Conservation (phyloP, 2,888 invertebrate species). For the Cordilura impudica region DNA sequence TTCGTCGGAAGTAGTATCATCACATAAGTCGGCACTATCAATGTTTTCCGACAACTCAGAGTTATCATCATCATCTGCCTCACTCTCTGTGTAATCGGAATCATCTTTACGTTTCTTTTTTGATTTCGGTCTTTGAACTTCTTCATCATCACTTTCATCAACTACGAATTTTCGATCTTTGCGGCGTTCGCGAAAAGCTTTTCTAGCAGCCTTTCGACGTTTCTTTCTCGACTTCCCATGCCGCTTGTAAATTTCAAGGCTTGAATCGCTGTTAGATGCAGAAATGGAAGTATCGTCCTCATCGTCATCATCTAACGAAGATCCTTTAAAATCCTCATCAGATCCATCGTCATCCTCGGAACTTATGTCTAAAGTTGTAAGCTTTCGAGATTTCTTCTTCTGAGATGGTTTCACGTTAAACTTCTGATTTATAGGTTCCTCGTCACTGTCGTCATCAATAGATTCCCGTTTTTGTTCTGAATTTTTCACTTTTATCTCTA, state of each 20-base stretch:
- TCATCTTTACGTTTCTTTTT: conserved; percentile 79
- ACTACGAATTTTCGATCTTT: conserved; percentile 77
- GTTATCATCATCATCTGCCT: conserved; percentile 78
- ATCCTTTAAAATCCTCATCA: conserved; percentile 93
- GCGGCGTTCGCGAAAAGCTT: conserved; percentile 78
- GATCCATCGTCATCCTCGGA: conserved; percentile 88
- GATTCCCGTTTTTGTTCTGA: not conserved
- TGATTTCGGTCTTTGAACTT: conserved; percentile 78
- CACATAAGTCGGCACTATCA: conserved; percentile 77
- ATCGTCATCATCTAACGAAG: conserved; percentile 79
- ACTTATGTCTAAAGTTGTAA: conserved; percentile 89
- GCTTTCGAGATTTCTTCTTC: conserved; percentile 84
- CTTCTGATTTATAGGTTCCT: conserved; percentile 71
- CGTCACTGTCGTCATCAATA: conserved; percentile 64
- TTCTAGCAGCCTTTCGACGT: conserved; percentile 77
- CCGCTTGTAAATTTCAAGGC: conserved; percentile 78
- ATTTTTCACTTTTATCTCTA: conserved; percentile 65
- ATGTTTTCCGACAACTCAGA: conserved; percentile 76
- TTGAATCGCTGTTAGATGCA: conserved; percentile 81
- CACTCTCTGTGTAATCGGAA: conserved; percentile 81
- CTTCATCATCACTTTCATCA: conserved; percentile 80
- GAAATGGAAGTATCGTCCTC: conserved; percentile 79
- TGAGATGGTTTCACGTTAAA: conserved; percentile 69
- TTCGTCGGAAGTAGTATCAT: conserved; percentile 76
- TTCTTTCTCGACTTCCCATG: conserved; percentile 79